A percentile compares a stretch with the other conserved stretches of the same genome.
Evolutionary conservation across 2,797 vertebrate genomes (phyloP).

Genomic region (Emys orbicularis): DNA sequence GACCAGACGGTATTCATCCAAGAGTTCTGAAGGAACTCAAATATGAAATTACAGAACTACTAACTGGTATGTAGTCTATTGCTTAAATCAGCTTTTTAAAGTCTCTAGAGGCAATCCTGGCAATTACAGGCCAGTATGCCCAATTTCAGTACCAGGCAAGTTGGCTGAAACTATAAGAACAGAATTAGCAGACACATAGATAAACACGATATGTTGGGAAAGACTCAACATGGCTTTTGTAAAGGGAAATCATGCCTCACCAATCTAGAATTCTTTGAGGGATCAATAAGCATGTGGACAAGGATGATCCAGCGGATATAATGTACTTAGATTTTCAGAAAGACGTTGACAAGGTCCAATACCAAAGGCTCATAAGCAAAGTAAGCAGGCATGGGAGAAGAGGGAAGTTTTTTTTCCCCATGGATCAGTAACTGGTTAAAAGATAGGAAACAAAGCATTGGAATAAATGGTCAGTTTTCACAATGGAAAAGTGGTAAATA

Average conservation of each 20-base stretch:
- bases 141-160: neutral
- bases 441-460: neutral
- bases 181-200: neutral
- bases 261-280: neutral
- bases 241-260: neutral
- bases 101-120: neutral
- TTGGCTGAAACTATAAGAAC: neutral
- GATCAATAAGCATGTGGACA: neutral
- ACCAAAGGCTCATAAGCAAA: neutral
- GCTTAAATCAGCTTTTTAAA: neutral
- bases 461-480: neutral
- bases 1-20: neutral
- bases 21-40: neutral
- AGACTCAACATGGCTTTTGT: neutral
- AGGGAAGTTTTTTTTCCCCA: neutral
- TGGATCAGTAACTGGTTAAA: neutral
- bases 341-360: neutral
- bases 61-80: neutral
- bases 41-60: neutral
- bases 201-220: neutral
- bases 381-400: neutral
- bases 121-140: neutral
- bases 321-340: neutral
- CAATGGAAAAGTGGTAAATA: neutral
- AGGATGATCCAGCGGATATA: neutral